phyloP scores from a whole-genome alignment of 2,888 invertebrate species.

The Orchesella flavescens region DNA sequence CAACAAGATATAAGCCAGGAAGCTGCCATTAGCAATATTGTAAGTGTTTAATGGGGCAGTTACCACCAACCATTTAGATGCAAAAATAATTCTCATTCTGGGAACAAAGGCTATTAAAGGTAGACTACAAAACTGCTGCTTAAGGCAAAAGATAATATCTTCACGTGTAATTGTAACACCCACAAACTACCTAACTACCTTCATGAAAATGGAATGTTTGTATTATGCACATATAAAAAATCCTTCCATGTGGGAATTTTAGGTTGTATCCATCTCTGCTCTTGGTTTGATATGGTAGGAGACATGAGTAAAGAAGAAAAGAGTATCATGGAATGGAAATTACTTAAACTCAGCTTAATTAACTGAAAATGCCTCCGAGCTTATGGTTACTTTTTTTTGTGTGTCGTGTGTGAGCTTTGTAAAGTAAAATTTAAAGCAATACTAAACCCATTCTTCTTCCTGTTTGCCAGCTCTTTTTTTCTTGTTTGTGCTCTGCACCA shows the following conservation, averaged over 20 bases:
- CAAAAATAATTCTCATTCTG: conserved; percentile 39
- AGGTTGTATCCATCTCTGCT: neutral
- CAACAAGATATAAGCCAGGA: too few species aligned
- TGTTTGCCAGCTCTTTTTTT: neutral
- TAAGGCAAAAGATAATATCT: conserved; percentile 30
- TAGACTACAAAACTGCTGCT: neutral
- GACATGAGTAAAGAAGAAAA: conserved; percentile 27
- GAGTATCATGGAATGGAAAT: conserved; percentile 47
- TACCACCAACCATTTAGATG: conserved; percentile 51
- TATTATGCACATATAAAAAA: conserved; percentile 4
- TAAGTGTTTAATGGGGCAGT: conserved; percentile 55
- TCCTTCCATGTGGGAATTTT: too few species aligned
- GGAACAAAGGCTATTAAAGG: neutral
- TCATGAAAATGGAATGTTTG: neutral
- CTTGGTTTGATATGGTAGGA: neutral
- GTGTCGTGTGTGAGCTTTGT: neutral
- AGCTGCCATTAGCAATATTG: conserved; percentile 47
- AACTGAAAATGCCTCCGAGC: conserved; percentile 59
- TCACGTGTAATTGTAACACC: conserved; percentile 46
- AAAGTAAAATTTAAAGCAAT: conserved; percentile 41
- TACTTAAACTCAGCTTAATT: conserved; percentile 62
- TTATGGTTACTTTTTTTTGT: conserved; percentile 10
- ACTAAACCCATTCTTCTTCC: conserved; percentile 23
- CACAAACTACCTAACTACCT: conserved; percentile 31
- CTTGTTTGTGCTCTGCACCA: neutral